Percentiles rank a stretch among this genome's conserved stretches.
Evolutionary conservation across 2,888 invertebrate genomes (phyloP).

Genomic region (Drosophila lutescens): DNA sequence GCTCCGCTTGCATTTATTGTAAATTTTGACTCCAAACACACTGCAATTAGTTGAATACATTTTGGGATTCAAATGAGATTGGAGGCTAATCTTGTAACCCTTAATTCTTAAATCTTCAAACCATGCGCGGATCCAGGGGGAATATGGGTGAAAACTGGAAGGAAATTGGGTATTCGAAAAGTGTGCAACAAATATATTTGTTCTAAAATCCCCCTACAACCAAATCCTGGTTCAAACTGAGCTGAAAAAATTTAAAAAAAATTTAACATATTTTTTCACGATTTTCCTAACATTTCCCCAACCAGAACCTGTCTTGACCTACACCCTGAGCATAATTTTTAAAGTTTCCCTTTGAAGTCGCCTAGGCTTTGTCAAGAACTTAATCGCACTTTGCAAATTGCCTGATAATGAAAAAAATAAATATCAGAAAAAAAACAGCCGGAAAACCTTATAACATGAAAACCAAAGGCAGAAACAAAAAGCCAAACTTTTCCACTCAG

Average conservation of each 20-base stretch:
- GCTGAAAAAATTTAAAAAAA: too few species aligned
- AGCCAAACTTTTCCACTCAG: constrained; percentile 61
- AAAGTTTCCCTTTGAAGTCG: constrained; percentile 44
- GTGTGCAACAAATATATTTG: too few species aligned
- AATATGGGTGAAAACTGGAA: too few species aligned
- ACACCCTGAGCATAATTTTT: constrained; percentile 3
- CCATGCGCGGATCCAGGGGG: too few species aligned
- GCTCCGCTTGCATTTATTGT: constrained; percentile 5
- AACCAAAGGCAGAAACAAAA: constrained; percentile 46
- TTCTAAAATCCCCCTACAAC: too few species aligned
- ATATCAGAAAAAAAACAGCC: constrained; percentile 25
- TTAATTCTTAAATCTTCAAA: too few species aligned
- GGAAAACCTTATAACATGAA: constrained; percentile 53
- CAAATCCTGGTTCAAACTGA: too few species aligned
- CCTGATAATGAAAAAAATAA: constrained; percentile 65
- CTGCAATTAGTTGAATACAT: constrained; percentile 24
- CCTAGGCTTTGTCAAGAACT: constrained; percentile 61
- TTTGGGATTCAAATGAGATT: background rate
- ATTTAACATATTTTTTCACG: too few species aligned
- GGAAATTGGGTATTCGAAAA: too few species aligned
- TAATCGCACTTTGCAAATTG: constrained; percentile 77
- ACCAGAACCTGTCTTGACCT: background rate
- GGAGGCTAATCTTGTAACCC: too few species aligned
- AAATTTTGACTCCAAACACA: background rate
- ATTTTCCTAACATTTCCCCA: too few species aligned